Base-by-base conservation (phyloP, 2,888 invertebrate genomes). In the Scaptomyza parva region DNA sequence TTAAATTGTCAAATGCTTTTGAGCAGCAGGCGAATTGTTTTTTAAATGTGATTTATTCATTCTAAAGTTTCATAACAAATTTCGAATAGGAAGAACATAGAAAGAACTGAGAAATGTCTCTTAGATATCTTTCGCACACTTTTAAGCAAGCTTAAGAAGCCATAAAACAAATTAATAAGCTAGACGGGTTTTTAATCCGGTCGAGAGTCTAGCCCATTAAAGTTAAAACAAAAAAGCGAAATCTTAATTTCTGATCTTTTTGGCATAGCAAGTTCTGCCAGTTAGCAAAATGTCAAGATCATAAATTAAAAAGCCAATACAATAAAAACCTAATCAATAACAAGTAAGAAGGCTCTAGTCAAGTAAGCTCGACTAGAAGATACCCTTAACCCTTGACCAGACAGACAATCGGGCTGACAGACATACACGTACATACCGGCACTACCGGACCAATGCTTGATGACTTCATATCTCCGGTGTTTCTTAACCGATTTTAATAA, bases 241-340 rank as follows among this genome's bases (percentile, higher is more conserved):
- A 64, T 76, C 68, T 65, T 41, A 37, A 63, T 54, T 37, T 20
- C n/a, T 7, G n/a, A 43, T 57, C 24, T 35, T 11, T 48, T n/a
- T 20, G 24, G 59, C 60, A 75, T 45, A 86, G 86, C 88, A 70
- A 54, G 88, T 82, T 85, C 54, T 59, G 67, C 63, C 68, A 58
- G 73, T 66, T 62, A 61, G 61, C 64, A 70, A 70, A 82, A 85
- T 82, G 86, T 82, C 88, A 82, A 82, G 81, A 71, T 64, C 76
- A 68, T 63, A 78, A 85, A 70, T 52, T 4, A 30, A 60, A 60
- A 63, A 47, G 28, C 44, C 2, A 35, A 62, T 60, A 51, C 9
- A 41, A 8, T 17, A 40, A 41, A 37, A 12, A 45, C 33, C 26
- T 41, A 50, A 50, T n/a, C n/a, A n/a, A n/a, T n/a, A n/a, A n/a